Evolutionary conservation across 2,797 vertebrate species (phyloP).

Genomic region (Coilia nasus): DNA sequence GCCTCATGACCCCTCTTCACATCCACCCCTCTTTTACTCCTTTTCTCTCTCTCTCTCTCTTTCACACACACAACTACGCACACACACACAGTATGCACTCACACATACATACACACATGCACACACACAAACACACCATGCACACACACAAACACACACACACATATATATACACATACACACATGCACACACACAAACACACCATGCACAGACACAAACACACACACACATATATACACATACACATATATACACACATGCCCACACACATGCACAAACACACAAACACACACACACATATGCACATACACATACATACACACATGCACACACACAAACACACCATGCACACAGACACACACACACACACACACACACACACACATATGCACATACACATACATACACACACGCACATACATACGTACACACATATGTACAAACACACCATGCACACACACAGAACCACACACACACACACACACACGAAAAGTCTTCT

Average conservation of each 20-base stretch:
- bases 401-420: too few species aligned
- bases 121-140: background rate
- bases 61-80: background rate
- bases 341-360: background rate
- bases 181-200: too few species aligned
- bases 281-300: slow-evolving; percentile 53
- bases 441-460: too few species aligned
- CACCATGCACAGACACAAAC: too few species aligned
- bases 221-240: too few species aligned
- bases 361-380: too few species aligned
- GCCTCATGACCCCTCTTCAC: slow-evolving; percentile 68
- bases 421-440: too few species aligned
- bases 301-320: slow-evolving; percentile 36
- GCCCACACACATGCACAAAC: too few species aligned
- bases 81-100: background rate
- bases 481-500: background rate
- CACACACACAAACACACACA: background rate
- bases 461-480: slow-evolving; percentile 47
- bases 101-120: background rate
- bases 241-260: too few species aligned
- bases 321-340: slow-evolving; percentile 22
- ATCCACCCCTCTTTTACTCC: slow-evolving; percentile 78
- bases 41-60: slow-evolving; percentile 73
- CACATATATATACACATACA: too few species aligned
- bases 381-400: too few species aligned